Evolutionary conservation across 2,888 invertebrate species (phyloP).

Genomic region (Rapana venosa): DNA sequence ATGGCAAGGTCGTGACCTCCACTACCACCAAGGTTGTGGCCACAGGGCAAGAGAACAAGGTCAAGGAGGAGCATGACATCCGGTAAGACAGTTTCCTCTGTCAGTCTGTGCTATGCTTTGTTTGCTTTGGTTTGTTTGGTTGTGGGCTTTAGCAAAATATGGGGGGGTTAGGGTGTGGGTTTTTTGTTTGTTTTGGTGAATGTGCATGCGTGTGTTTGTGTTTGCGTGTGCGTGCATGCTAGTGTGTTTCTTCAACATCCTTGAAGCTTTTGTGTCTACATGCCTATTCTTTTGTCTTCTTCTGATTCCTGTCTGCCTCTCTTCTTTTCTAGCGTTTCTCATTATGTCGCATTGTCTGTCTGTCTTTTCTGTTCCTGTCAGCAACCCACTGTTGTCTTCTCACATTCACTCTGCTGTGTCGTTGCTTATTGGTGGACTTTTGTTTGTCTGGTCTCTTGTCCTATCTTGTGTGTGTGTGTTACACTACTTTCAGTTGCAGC

Average conservation of each 20-base stretch:
- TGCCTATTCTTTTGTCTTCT: background rate
- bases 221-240: background rate
- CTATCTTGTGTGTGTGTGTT: background rate
- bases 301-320: conserved; percentile 21
- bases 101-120: background rate
- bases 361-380: background rate
- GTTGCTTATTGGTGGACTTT: no score
- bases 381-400: background rate
- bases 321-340: background rate
- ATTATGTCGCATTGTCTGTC: background rate
- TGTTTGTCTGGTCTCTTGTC: no score
- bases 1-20: conserved; percentile 97
- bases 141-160: background rate
- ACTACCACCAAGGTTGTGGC: conserved; percentile 89
- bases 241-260: background rate
- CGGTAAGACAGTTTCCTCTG: conserved; percentile 79
- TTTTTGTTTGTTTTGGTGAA: background rate
- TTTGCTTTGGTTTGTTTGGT: background rate
- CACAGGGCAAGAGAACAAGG: conserved; percentile 76
- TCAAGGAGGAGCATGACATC: conserved; percentile 87
- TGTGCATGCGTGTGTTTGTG: background rate
- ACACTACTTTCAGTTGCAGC: no score
- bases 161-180: background rate
- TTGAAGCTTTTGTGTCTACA: no score
- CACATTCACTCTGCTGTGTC: no score